Conservation (phyloP, 2,797 vertebrate species). For the Parotocinclus haroldoi region DNA sequence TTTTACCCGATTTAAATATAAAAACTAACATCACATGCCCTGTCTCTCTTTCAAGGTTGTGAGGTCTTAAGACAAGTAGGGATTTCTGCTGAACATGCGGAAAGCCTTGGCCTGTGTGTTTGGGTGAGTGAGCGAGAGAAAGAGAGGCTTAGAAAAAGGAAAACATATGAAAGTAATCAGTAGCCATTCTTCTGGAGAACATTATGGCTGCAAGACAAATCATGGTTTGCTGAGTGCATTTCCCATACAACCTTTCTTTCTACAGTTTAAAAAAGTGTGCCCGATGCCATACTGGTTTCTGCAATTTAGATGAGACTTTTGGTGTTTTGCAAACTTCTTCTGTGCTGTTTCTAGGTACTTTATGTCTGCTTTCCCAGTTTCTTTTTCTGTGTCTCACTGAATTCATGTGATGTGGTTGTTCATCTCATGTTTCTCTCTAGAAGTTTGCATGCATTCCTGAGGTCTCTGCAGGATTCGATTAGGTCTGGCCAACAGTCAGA, state of each 20-base stretch:
- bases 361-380: neutral
- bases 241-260: neutral
- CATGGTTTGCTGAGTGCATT: neutral
- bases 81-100: neutral
- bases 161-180: conserved; percentile 38
- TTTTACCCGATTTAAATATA: no score
- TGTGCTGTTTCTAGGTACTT: neutral
- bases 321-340: neutral
- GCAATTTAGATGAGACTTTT: neutral
- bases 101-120: neutral
- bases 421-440: neutral
- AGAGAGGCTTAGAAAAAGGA: neutral
- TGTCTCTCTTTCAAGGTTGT: neutral
- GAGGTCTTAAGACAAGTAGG: neutral
- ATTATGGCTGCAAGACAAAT: conserved; percentile 30
- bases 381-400: neutral
- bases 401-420: neutral
- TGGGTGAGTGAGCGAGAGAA: neutral
- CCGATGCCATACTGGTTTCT: conserved; percentile 6
- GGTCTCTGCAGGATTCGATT: conserved; percentile 30
- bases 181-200: conserved; percentile 23
- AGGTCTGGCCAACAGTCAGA: conserved; percentile 33
- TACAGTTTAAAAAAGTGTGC: conserved; percentile 10
- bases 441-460: conserved; percentile 12
- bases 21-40: neutral